Percentiles rank a stretch among this genome's conserved stretches.
Evolutionary conservation across 2,797 vertebrate genomes (phyloP).

Genomic region (Sphaeramia orbicularis): DNA sequence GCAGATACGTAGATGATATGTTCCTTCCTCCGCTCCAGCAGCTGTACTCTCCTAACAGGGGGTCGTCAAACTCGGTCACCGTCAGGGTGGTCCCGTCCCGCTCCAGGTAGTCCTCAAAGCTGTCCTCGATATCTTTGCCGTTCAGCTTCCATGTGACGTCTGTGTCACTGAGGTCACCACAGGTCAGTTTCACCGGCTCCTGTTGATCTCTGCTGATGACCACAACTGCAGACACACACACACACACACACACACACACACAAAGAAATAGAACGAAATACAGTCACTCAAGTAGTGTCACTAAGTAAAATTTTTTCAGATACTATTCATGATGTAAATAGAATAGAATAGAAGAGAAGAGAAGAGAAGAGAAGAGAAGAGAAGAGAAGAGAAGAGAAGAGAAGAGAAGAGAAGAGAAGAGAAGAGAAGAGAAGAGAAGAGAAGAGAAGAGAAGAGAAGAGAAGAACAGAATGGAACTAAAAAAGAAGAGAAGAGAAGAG

Average conservation of each 20-base stretch:
- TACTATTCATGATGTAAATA: too few species aligned
- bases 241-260: not conserved
- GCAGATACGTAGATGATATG: constrained; percentile 70
- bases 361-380: too few species aligned
- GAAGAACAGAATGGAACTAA: too few species aligned
- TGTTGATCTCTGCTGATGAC: not conserved
- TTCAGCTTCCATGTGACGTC: constrained; percentile 64
- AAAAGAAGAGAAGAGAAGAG: too few species aligned
- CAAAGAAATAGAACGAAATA: too few species aligned
- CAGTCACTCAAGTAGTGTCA: too few species aligned
- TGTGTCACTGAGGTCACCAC: not conserved
- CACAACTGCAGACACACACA: constrained; percentile 56
- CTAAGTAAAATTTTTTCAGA: too few species aligned
- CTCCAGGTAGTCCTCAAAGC: accelerated
- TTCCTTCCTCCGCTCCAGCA: constrained; percentile 65
- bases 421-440: too few species aligned
- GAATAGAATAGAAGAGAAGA: too few species aligned
- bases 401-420: too few species aligned
- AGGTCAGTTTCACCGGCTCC: constrained; percentile 59
- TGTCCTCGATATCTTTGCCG: accelerated
- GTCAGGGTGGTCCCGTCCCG: constrained; percentile 19
- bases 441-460: too few species aligned
- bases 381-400: too few species aligned
- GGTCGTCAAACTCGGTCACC: not conserved
- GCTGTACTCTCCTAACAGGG: constrained; percentile 75